A percentile compares a stretch with the other conserved stretches of the same genome.
Conservation (phyloP, 2,888 invertebrate species). For the Philonicus albiceps region DNA sequence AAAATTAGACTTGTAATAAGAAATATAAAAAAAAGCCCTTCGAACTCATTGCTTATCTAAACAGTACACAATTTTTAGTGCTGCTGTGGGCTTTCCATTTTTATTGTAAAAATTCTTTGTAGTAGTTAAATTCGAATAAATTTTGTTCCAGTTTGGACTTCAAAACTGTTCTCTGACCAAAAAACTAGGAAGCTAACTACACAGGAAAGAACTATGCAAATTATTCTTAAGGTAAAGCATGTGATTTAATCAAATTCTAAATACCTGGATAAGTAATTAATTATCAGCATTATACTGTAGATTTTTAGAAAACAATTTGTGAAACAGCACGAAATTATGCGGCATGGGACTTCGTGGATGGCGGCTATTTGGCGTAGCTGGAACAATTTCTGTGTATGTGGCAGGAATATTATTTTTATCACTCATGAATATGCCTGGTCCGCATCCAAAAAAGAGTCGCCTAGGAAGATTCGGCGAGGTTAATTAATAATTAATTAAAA, state of each 20-base stretch:
- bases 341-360: conserved; percentile 62
- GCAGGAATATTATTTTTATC: conserved; percentile 62
- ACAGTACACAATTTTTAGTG: no score
- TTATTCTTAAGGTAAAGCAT: neutral
- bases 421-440: conserved; percentile 61
- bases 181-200: neutral
- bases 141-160: neutral
- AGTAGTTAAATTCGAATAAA: neutral
- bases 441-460: conserved; percentile 58
- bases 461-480: conserved; percentile 60
- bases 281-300: neutral
- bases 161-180: neutral
- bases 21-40: no score
- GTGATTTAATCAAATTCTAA: neutral
- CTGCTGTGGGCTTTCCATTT: no score
- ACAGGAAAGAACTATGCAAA: neutral
- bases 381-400: conserved; percentile 62
- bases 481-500: conserved; percentile 41
- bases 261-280: neutral
- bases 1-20: no score
- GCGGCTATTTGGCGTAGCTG: conserved; percentile 63
- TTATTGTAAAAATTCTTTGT: neutral
- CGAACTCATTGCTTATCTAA: no score
- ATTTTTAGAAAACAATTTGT: neutral
- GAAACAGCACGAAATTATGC: conserved; percentile 12